Percentiles rank a stretch among this genome's conserved stretches.
Evolutionary conservation across 2,888 invertebrate species (phyloP).

Genomic region (Sarcophaga carnaria): DNA sequence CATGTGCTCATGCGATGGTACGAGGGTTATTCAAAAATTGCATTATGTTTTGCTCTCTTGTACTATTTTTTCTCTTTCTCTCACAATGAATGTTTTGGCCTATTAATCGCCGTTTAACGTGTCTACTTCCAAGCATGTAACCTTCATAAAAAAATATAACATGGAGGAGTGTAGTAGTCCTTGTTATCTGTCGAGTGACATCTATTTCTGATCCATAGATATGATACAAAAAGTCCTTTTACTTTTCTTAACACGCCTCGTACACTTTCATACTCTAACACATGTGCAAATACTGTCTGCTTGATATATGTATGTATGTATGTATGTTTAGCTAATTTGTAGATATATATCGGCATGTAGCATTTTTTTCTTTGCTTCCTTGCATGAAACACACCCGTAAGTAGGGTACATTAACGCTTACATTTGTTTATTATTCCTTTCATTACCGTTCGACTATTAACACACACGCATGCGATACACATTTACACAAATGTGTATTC

Average conservation of each 20-base stretch:
- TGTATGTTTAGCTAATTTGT: not conserved
- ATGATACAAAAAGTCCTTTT: no score
- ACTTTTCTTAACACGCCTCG: no score
- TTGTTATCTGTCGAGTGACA: no score
- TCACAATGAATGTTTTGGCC: no score
- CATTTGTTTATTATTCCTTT: conserved; percentile 40
- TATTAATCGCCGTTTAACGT: no score
- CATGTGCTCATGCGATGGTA: not conserved
- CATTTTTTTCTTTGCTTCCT: not conserved
- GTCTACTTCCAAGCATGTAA: no score
- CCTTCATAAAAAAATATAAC: no score
- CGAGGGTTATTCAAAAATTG: no score
- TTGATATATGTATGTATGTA: not conserved
- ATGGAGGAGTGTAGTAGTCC: no score
- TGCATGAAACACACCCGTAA: not conserved
- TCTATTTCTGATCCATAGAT: no score
- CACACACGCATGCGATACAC: not conserved
- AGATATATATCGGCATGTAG: not conserved
- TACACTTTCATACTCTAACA: not conserved
- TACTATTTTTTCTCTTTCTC: no score
- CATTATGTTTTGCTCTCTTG: no score
- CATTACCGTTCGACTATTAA: conserved; percentile 25
- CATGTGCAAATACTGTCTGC: not conserved
- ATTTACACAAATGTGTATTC: not conserved
- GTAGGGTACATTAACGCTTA: conserved; percentile 26